Evolutionary conservation across 2,888 invertebrate genomes (phyloP).

Genomic region (Erebia epiphron): DNA sequence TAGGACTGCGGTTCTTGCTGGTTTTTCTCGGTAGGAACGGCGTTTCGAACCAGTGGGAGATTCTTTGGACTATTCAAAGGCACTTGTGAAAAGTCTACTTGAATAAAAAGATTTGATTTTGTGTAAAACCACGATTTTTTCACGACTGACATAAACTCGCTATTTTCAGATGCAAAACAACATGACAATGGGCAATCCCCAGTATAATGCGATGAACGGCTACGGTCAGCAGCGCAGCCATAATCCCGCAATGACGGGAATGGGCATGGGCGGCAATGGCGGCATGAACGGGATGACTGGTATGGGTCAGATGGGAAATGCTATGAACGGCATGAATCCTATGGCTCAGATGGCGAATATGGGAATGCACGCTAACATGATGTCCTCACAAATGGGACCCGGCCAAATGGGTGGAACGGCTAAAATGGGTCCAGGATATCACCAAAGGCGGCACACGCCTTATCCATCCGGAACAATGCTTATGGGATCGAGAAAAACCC

Average conservation of each 20-base stretch:
- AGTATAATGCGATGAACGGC: constrained; percentile 84
- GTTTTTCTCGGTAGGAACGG: too few species aligned
- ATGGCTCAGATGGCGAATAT: constrained; percentile 90
- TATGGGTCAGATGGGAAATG: constrained; percentile 84
- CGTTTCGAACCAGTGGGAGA: too few species aligned
- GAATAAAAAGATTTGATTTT: too few species aligned
- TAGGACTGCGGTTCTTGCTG: too few species aligned
- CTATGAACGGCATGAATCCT: constrained; percentile 89
- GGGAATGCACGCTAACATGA: constrained; percentile 88
- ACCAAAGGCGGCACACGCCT: constrained; percentile 90
- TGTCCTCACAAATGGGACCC: constrained; percentile 86
- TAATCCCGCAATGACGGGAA: constrained; percentile 80
- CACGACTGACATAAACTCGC: background rate
- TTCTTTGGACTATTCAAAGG: too few species aligned
- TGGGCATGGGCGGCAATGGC: constrained; percentile 81
- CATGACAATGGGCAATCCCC: constrained; percentile 85
- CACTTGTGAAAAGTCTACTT: too few species aligned
- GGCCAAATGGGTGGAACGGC: constrained; percentile 86
- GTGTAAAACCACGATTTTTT: background rate
- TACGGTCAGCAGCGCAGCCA: constrained; percentile 84
- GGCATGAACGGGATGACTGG: constrained; percentile 84
- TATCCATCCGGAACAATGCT: constrained; percentile 94
- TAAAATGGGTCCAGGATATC: constrained; percentile 86
- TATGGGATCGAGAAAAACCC: constrained; percentile 90
- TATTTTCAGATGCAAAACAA: constrained; percentile 84